Conservation (phyloP, 2,888 invertebrate species). For the Metallyticus violacea region DNA sequence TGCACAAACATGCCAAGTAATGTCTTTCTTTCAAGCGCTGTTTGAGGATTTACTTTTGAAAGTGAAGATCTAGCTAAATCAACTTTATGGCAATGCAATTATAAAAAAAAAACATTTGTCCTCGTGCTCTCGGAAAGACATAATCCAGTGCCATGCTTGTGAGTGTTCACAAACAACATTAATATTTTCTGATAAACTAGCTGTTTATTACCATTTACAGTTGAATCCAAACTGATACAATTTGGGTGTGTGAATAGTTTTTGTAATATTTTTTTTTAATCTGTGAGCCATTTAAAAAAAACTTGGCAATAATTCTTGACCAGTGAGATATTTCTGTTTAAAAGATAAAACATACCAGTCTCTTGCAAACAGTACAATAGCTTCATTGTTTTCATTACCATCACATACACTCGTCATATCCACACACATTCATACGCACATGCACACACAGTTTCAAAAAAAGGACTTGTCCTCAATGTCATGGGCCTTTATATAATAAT, state of each 20-base stretch:
- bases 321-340: constrained; percentile 33
- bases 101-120: no score
- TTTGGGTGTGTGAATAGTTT: constrained; percentile 37
- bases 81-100: no score
- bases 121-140: no score
- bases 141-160: not conserved
- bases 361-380: constrained; percentile 33
- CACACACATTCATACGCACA: constrained; percentile 21
- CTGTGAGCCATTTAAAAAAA: constrained; percentile 35
- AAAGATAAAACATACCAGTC: constrained; percentile 36
- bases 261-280: constrained; percentile 24
- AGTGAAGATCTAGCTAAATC: not conserved
- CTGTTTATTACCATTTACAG: constrained; percentile 41
- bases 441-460: constrained; percentile 25
- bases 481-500: constrained; percentile 34
- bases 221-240: constrained; percentile 38
- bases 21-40: not conserved
- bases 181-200: constrained; percentile 40
- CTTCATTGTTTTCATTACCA: constrained; percentile 28
- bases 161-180: not conserved
- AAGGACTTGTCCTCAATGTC: constrained; percentile 35
- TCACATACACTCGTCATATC: constrained; percentile 19
- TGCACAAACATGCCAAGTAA: not conserved
- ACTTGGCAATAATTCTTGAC: constrained; percentile 31
- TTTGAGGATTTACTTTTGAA: not conserved